These are phyloP conservation scores for Microcebus jonahi DNA, from an alignment of 2,113 vertebrate species.

Conservation along the genomic window DNA sequence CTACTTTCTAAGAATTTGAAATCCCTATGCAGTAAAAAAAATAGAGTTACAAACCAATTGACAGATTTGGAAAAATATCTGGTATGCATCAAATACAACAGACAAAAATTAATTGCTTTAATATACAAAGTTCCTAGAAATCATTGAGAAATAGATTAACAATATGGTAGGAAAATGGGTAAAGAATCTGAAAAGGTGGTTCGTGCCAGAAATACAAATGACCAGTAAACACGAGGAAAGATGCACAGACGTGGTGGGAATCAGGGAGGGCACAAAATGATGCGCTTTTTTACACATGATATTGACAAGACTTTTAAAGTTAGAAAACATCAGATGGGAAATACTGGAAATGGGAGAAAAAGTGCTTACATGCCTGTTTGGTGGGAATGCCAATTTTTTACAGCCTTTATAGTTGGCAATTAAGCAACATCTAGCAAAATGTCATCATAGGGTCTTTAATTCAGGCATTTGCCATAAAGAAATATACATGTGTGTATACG, in stretches of 20 bases:
- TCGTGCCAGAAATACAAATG: not conserved
- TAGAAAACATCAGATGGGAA: slow-evolving; percentile 20
- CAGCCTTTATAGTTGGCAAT: not conserved
- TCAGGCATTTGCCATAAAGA: not conserved
- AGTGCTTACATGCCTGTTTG: not conserved
- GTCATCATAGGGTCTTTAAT: not conserved
- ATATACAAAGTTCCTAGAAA: not conserved
- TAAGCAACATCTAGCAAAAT: not conserved
- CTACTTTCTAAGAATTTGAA: not conserved
- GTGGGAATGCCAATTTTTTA: not conserved
- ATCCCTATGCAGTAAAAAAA: not conserved
- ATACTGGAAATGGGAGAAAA: not conserved
- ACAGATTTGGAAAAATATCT: not conserved
- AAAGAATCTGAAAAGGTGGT: not conserved
- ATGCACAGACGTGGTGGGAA: not conserved
- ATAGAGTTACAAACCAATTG: not conserved
- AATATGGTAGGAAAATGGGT: not conserved
- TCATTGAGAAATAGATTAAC: not conserved
- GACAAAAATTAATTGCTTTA: not conserved
- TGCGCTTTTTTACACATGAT: not conserved
- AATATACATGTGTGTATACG: not conserved
- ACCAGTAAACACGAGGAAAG: not conserved
- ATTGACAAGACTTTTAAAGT: not conserved
- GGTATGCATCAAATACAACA: not conserved
- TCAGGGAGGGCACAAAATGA: not conserved